Evolutionary conservation across 1,140 invertebrate species (phyloP), one percentile per base, ranked within the genome.

Genomic region (Pseudomyrmex cubaensis): DNA sequence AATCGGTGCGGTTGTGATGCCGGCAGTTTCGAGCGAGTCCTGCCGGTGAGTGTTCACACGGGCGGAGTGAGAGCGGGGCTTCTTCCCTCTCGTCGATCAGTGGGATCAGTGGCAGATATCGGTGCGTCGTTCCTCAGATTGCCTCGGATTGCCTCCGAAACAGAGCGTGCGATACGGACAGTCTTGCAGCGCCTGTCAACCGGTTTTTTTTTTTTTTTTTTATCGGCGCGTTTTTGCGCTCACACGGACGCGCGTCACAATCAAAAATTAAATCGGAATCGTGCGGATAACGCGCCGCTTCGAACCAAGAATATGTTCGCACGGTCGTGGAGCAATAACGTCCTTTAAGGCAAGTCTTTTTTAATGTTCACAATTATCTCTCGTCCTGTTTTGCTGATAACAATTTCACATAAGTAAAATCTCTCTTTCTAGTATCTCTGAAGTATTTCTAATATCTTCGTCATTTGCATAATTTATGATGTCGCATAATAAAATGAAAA

Each of bases 11-110:
- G 62, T 88, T 10, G 66, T 35, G 66, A 72, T 70, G 69, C 76
- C 87, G 83, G 76, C 86, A 89, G 87, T 89, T 88, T 88, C 86
- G 75, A 84, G 84, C 73, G 57, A 89, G 87, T 83, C 84, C 84
- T 75, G 87, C 75, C 87, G 87, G 84, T 76, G 87, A 83, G 20
- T 76, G 85, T 67, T 63, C 72, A 17, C 54, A 20, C 0, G 44
- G n/a, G 13, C 10, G 17, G 72, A 56, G 56, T 15, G 64, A 35
- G 72, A 78, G 15, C 76, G 52, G 66, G 66, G 20, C 66, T 80
- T 72, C 76, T 67, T 59, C 56, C 76, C 66, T 72, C 25, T 67
- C 66, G 72, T 61, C 67, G 17, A 44, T 69, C n/a, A 10, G 50
- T 67, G 46, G 52, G 17, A 44, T 69, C n/a, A 10, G 50, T 67